A percentile compares a stretch with the other conserved stretches of the same genome.
phyloP scores from a whole-genome alignment of 2,888 invertebrate species.

The Labia minor region DNA sequence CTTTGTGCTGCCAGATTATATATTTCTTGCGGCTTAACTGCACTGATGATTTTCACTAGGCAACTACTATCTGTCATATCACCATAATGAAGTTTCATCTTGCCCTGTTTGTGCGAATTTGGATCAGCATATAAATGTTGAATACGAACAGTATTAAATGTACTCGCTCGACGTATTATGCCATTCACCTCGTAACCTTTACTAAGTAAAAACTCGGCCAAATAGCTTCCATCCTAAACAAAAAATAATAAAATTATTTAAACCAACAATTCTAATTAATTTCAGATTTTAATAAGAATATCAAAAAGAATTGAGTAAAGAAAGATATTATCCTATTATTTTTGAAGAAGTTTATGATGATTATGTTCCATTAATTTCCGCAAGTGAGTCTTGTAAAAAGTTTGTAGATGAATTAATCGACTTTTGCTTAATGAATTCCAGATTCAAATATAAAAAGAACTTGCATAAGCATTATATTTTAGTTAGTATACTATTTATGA shows the following conservation, averaged over 20 bases:
- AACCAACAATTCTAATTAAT: neutral
- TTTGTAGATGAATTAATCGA: too few relatives aligned
- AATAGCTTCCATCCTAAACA: slow-evolving; percentile 89
- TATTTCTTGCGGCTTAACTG: slow-evolving; percentile 78
- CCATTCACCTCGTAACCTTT: slow-evolving; percentile 96
- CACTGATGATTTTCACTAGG: slow-evolving; percentile 71
- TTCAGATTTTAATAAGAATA: too few relatives aligned
- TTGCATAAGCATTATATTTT: too few relatives aligned
- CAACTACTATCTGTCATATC: slow-evolving; percentile 98
- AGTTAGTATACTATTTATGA: too few relatives aligned
- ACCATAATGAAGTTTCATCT: slow-evolving; percentile 93
- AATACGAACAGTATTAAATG: slow-evolving; percentile 93
- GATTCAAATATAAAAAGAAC: too few relatives aligned
- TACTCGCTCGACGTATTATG: slow-evolving; percentile 84
- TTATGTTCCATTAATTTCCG: too few relatives aligned
- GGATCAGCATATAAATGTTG: slow-evolving; percentile 91
- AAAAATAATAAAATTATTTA: slow-evolving; percentile 23
- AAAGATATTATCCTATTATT: slow-evolving; percentile 14
- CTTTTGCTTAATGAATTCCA: too few relatives aligned
- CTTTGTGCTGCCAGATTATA: slow-evolving; percentile 98
- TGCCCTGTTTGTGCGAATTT: slow-evolving; percentile 72
- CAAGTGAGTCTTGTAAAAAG: too few relatives aligned
- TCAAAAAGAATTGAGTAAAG: neutral
- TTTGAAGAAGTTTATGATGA: slow-evolving; percentile 13
- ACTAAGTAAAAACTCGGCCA: slow-evolving; percentile 82